Percentiles rank a stretch among this genome's conserved stretches.
These are phyloP conservation scores for Pseudopipra pipra DNA, from an alignment of 2,113 vertebrate species.

Conservation along the genomic window DNA sequence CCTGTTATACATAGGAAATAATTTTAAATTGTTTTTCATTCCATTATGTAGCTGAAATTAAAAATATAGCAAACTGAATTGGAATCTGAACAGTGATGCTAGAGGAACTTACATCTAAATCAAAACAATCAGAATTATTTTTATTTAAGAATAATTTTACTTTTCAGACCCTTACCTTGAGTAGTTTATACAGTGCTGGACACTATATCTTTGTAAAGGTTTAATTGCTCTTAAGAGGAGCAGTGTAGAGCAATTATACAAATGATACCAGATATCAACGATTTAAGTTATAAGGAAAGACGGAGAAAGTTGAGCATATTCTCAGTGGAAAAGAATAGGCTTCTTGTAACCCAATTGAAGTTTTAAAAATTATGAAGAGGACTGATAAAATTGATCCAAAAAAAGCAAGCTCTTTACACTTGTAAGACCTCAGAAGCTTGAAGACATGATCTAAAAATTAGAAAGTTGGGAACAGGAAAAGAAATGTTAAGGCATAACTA, in stretches of 20 bases:
- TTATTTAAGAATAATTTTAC: conserved; percentile 44
- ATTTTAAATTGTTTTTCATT: not conserved
- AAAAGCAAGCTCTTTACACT: conserved; percentile 63
- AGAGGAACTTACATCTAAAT: conserved; percentile 18
- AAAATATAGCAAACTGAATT: conserved; percentile 7
- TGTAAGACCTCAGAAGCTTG: conserved; percentile 66
- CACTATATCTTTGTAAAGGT: conserved; percentile 59
- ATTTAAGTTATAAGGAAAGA: conserved; percentile 66
- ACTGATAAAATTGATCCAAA: conserved; percentile 72
- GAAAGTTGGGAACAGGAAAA: conserved; percentile 65
- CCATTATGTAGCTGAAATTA: not conserved
- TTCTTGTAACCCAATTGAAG: conserved; percentile 64
- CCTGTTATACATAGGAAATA: not conserved
- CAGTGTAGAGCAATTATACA: conserved; percentile 60
- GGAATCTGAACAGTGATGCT: not conserved
- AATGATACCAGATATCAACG: conserved; percentile 59
- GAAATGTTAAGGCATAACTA: conserved; percentile 50
- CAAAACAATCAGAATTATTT: conserved; percentile 24
- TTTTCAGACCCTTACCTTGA: conserved; percentile 39
- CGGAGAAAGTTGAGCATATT: conserved; percentile 60
- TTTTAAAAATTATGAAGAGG: conserved; percentile 66
- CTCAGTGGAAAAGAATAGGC: conserved; percentile 68
- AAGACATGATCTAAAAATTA: conserved; percentile 73
- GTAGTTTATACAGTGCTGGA: conserved; percentile 53
- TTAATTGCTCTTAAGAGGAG: conserved; percentile 71